These are phyloP conservation scores for Micoletzkya japonica DNA, from an alignment of 2,888 invertebrate species.

Conservation along the genomic window DNA sequence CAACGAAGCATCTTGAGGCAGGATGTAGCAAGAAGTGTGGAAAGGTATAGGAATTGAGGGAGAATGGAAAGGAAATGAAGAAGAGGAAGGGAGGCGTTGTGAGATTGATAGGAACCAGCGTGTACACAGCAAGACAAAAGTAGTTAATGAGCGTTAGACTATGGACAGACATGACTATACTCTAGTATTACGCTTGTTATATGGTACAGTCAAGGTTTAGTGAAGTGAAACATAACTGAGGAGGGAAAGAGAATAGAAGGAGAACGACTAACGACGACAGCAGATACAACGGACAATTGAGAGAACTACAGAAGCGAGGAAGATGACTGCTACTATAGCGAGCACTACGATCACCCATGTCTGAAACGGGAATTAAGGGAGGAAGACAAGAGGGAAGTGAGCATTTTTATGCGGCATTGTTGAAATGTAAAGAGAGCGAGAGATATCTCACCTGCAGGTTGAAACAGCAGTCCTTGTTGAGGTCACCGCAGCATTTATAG, in stretches of 20 bases:
- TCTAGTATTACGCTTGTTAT: background rate
- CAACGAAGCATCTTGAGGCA: no score
- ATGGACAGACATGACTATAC: no score
- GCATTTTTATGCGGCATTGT: background rate
- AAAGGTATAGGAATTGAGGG: no score
- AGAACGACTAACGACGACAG: slow-evolving; percentile 46
- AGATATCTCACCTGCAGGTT: slow-evolving; percentile 46
- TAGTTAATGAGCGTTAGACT: no score
- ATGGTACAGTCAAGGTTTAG: no score
- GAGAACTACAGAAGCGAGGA: slow-evolving; percentile 52
- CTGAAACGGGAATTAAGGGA: slow-evolving; percentile 37
- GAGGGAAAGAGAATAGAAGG: background rate
- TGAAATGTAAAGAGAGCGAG: background rate
- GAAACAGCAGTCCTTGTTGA: slow-evolving; percentile 58
- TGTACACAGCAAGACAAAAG: no score
- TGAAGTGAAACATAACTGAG: no score
- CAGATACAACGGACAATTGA: slow-evolving; percentile 54
- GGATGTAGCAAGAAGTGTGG: no score
- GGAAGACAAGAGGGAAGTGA: no score
- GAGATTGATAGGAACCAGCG: no score
- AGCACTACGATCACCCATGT: slow-evolving; percentile 56
- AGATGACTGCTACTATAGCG: slow-evolving; percentile 52
- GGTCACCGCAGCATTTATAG: slow-evolving; percentile 60
- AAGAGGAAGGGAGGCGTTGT: background rate
- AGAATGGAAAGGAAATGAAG: background rate